A percentile compares a stretch with the other conserved stretches of the same genome.
Evolutionary conservation across 2,888 invertebrate genomes (phyloP).

Genomic region (Andrena praecox): DNA sequence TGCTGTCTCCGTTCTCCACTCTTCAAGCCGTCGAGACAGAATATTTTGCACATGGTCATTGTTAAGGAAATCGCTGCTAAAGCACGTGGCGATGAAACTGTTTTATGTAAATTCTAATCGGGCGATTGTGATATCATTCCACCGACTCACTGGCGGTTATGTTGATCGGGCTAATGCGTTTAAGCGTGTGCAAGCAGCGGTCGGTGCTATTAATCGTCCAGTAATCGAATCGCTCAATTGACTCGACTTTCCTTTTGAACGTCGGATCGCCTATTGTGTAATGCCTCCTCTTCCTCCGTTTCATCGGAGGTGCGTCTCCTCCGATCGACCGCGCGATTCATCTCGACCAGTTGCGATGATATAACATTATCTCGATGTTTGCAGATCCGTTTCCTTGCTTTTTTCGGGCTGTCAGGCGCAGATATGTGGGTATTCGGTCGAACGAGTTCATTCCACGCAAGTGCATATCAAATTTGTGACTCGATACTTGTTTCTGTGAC

Average conservation of each 20-base stretch:
- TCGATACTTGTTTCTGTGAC: too few relatives aligned
- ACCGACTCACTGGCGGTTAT: conserved; percentile 65
- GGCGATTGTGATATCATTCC: conserved; percentile 64
- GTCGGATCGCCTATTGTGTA: conserved; percentile 54
- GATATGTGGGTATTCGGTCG: too few relatives aligned
- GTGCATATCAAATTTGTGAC: too few relatives aligned
- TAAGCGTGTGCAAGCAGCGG: conserved; percentile 63
- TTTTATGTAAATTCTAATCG: conserved; percentile 66
- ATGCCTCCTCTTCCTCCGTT: conserved; percentile 36
- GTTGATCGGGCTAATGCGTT: conserved; percentile 69
- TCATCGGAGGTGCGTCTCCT: conserved; percentile 43
- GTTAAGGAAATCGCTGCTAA: neutral
- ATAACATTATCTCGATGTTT: conserved; percentile 1
- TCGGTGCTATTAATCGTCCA: conserved; percentile 69
- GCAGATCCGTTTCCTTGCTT: neutral
- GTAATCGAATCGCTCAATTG: conserved; percentile 74
- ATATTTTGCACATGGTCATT: neutral
- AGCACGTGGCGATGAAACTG: conserved; percentile 37
- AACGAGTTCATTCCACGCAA: too few relatives aligned
- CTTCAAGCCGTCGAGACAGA: neutral
- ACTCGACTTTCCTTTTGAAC: conserved; percentile 72
- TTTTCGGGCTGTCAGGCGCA: neutral
- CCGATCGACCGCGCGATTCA: conserved; percentile 25
- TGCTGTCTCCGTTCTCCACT: neutral
- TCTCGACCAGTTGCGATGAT: conserved; percentile 4